Conservation (phyloP, 2,797 vertebrate genomes). For the Hapalemur alaotrensis region DNA sequence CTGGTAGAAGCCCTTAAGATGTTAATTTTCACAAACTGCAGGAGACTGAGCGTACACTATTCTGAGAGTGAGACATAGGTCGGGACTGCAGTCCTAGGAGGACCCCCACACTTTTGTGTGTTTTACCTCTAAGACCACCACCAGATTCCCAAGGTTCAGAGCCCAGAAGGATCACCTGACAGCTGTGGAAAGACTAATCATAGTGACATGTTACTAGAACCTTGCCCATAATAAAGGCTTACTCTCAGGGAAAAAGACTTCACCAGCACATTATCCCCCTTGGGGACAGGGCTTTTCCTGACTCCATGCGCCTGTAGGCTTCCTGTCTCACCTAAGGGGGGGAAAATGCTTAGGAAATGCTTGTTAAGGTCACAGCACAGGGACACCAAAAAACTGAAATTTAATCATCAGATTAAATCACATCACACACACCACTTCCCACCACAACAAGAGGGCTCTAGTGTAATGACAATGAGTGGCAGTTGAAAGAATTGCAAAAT, state of each 20-base stretch:
- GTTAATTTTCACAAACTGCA: background rate
- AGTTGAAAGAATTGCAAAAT: background rate
- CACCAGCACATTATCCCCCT: background rate
- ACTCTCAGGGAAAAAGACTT: background rate
- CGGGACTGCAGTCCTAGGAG: background rate
- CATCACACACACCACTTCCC: background rate
- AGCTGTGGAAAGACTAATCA: background rate
- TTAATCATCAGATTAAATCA: background rate
- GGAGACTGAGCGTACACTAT: background rate
- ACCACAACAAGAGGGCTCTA: background rate
- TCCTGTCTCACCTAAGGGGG: background rate
- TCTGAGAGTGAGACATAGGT: background rate
- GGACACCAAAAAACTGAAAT: background rate
- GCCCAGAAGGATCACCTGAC: background rate
- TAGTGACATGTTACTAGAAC: background rate
- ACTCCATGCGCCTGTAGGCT: background rate
- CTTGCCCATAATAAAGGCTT: background rate
- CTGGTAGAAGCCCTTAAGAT: background rate
- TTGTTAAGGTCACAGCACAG: background rate
- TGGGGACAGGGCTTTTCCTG: background rate
- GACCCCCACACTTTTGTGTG: background rate
- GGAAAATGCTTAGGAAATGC: background rate
- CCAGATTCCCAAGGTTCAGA: background rate
- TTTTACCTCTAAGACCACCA: background rate
- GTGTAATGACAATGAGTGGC: background rate